Conservation (phyloP, 2,888 invertebrate species). For the Tetranychus piercei region DNA sequence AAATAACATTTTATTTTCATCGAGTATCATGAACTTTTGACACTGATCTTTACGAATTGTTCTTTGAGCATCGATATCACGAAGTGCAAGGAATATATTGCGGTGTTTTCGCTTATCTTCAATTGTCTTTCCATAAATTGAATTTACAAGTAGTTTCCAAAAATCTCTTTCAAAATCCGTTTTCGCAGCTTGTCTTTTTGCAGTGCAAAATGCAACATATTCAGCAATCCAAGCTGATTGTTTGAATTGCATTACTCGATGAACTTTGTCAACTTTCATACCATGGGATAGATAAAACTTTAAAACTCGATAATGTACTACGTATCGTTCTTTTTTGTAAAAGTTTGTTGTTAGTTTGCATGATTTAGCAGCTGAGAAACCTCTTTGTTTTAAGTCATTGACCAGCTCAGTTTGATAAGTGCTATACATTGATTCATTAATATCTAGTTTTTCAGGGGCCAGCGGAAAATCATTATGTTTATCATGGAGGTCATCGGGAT, state of each 20-base stretch:
- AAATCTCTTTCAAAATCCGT: conserved; percentile 32
- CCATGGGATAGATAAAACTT: neutral
- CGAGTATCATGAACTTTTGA: no score
- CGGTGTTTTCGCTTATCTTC: conserved; percentile 29
- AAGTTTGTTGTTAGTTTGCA: neutral
- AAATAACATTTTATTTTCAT: conserved; percentile 22
- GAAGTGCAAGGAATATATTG: no score
- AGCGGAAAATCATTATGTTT: conserved; percentile 3
- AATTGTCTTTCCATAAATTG: conserved; percentile 31
- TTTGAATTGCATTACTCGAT: neutral
- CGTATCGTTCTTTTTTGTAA: conserved; percentile 17
- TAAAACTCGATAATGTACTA: neutral
- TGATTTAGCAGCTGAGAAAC: neutral
- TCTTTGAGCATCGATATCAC: no score
- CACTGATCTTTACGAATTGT: no score
- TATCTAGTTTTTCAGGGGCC: neutral
- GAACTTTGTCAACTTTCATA: neutral
- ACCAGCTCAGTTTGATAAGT: neutral
- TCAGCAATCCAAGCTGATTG: conserved; percentile 23
- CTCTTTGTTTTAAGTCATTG: neutral
- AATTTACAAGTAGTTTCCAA: conserved; percentile 31
- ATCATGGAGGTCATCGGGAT: neutral
- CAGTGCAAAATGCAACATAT: conserved; percentile 25
- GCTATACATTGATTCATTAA: neutral
- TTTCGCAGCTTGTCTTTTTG: conserved; percentile 27